Percentiles rank a stretch among this genome's conserved stretches.
Conservation (phyloP, 1,140 invertebrate species). For the Armadillidium nasatum region DNA sequence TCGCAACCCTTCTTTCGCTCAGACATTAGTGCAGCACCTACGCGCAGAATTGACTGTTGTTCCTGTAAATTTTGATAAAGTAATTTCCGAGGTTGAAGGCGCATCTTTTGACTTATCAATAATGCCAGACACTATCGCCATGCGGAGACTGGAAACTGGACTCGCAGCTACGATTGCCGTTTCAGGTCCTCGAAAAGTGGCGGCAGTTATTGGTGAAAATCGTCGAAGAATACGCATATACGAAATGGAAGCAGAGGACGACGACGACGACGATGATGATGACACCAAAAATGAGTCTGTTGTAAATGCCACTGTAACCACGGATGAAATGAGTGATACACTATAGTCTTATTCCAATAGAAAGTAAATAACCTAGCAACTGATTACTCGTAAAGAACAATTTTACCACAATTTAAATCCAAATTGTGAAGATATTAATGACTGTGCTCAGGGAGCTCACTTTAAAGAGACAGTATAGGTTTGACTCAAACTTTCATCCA, state of each 20-base stretch:
- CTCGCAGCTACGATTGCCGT: conserved; percentile 60
- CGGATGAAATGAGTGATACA: conserved; percentile 24
- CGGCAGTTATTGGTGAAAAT: conserved; percentile 75
- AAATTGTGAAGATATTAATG: too few species aligned
- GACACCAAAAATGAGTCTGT: conserved; percentile 34
- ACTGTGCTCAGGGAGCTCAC: too few species aligned
- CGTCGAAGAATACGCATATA: conserved; percentile 74
- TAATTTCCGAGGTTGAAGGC: conserved; percentile 33
- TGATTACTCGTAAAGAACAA: too few species aligned
- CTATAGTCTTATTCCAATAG: neutral
- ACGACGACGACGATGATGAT: conserved; percentile 71
- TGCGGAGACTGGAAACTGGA: conserved; percentile 49
- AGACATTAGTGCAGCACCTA: conserved; percentile 29
- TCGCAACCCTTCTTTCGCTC: conserved; percentile 33
- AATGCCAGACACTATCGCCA: conserved; percentile 46
- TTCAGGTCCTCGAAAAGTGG: conserved; percentile 79
- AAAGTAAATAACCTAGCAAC: too few species aligned
- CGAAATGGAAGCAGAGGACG: conserved; percentile 87
- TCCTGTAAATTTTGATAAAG: conserved; percentile 23
- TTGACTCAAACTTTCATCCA: too few species aligned
- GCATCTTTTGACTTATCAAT: conserved; percentile 45
- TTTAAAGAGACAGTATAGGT: too few species aligned
- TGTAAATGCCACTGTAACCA: conserved; percentile 35
- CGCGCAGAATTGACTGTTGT: conserved; percentile 28
- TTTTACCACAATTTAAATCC: too few species aligned